Evolutionary conservation across 2,888 invertebrate species (phyloP).

Genomic region (Meta bourneti): DNA sequence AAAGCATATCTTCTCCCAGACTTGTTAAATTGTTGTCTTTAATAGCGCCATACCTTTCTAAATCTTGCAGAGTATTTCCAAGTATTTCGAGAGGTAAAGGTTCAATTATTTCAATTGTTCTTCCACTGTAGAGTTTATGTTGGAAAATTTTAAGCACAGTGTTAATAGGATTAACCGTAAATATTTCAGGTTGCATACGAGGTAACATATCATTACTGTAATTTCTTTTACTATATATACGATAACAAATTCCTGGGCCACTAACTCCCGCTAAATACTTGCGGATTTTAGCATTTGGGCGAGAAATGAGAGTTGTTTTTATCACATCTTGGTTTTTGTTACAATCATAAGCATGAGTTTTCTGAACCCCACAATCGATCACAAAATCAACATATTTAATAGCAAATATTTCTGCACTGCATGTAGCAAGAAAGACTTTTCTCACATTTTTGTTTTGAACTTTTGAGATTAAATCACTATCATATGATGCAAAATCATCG

Average conservation of each 20-base stretch:
- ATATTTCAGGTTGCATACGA: conserved; percentile 50
- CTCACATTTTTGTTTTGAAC: neutral
- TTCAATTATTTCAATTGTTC: conserved; percentile 33
- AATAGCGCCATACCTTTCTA: conserved; percentile 56
- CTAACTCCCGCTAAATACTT: conserved; percentile 41
- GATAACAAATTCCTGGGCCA: conserved; percentile 51
- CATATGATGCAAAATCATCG: conserved; percentile 34
- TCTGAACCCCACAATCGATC: conserved; percentile 53
- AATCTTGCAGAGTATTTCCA: neutral
- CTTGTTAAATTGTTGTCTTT: conserved; percentile 34
- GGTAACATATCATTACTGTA: conserved; percentile 48
- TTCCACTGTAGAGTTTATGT: conserved; percentile 7
- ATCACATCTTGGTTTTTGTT: conserved; percentile 33
- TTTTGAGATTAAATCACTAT: neutral
- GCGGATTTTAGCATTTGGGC: conserved; percentile 22
- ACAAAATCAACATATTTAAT: conserved; percentile 49
- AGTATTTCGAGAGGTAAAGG: conserved; percentile 11
- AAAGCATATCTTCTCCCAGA: conserved; percentile 43
- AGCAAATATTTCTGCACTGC: conserved; percentile 38
- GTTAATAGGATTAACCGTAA: conserved; percentile 45
- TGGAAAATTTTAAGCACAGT: conserved; percentile 56
- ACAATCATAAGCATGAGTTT: conserved; percentile 29
- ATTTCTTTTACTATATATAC: conserved; percentile 58
- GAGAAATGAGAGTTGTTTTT: conserved; percentile 36
- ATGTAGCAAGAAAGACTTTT: conserved; percentile 40